Base-by-base conservation (phyloP, 2,797 vertebrate species). In the Pitangus sulphuratus region DNA sequence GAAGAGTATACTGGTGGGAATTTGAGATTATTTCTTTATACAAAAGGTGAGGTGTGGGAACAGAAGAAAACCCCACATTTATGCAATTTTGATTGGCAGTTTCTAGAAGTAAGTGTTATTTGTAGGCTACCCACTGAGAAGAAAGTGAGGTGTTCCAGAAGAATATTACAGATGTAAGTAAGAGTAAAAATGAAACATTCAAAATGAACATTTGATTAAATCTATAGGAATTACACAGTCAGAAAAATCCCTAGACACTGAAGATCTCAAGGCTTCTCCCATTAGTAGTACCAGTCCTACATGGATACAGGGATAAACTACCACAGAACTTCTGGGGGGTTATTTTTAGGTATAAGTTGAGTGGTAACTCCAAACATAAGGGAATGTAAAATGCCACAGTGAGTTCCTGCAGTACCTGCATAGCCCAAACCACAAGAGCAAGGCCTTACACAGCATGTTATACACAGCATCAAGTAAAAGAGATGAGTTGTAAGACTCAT, bases 401-500 rank as follows among this genome's bases (percentile, higher is more conserved):
- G 65, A 79, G 6, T 40, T 84, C 33, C 31, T 44, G 4, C 0
- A 1, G 50, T 31, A 77, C 26, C 18, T 50, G 9, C 20, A 85
- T 51, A 54, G 12, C 2, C 10, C 20, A 89, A 68, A 79, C 8
- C 24, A 53, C 3, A 10, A 79, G 4, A 44, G 13, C 35, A 79
- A 76, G 40, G 31, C 37, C 14, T 56, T 66, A 7, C 4, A 37
- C 35, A 50, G 12, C 11, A 9, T 4, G 0, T n/a, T 65, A 25
- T 0, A 31, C 12, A 37, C 0, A 56, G 20, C 0, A 66, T 11
- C 42, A 77, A 68, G 12, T 17, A 61, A 44, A 72, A 70, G 17
- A 83, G 45, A 28, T 15, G 5, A 1, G 0, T n/a, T 35, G 5
- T 19, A 25, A 71, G 37, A 28, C 31, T 54, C 0, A 1, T 61